Evolutionary conservation across 2,797 vertebrate species (phyloP).

Genomic region (Acanthopagrus latus): DNA sequence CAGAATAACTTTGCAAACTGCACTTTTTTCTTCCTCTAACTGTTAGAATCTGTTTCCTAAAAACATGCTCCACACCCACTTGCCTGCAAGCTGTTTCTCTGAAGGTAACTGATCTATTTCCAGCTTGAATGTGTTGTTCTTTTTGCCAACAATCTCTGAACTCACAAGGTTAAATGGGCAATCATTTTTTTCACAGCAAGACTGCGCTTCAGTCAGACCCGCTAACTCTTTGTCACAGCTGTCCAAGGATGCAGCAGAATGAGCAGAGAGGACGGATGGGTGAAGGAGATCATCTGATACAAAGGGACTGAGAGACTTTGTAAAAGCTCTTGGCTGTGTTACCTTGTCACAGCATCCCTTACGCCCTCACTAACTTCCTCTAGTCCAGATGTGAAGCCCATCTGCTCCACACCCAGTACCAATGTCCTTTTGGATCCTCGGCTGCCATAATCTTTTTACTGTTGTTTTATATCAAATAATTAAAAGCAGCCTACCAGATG

Average conservation of each 20-base stretch:
- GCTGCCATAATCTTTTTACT: constrained; percentile 73
- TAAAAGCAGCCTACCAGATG: constrained; percentile 89
- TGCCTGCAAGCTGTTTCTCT: background rate
- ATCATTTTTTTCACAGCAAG: constrained; percentile 43
- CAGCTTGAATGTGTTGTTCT: constrained; percentile 4
- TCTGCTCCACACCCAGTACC: constrained; percentile 85
- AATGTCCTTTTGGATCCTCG: constrained; percentile 44
- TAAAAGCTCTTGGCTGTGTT: constrained; percentile 39
- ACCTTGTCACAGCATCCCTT: constrained; percentile 62
- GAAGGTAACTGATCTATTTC: constrained; percentile 16
- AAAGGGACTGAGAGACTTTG: constrained; percentile 36
- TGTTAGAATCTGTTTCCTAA: background rate
- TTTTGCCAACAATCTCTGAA: constrained; percentile 40
- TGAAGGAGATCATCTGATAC: constrained; percentile 25
- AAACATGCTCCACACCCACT: background rate
- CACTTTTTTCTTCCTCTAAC: background rate
- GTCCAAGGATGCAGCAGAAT: constrained; percentile 18
- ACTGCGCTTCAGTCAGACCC: constrained; percentile 20
- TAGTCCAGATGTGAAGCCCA: constrained; percentile 91
- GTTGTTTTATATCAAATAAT: constrained; percentile 86
- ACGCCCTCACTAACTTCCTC: constrained; percentile 84
- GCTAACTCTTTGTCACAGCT: constrained; percentile 33
- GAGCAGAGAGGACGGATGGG: constrained; percentile 40
- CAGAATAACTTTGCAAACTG: background rate
- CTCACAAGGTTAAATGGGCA: constrained; percentile 52